These are phyloP conservation scores for Sitta europaea DNA, from an alignment of 2,113 vertebrate species.

Conservation along the genomic window DNA sequence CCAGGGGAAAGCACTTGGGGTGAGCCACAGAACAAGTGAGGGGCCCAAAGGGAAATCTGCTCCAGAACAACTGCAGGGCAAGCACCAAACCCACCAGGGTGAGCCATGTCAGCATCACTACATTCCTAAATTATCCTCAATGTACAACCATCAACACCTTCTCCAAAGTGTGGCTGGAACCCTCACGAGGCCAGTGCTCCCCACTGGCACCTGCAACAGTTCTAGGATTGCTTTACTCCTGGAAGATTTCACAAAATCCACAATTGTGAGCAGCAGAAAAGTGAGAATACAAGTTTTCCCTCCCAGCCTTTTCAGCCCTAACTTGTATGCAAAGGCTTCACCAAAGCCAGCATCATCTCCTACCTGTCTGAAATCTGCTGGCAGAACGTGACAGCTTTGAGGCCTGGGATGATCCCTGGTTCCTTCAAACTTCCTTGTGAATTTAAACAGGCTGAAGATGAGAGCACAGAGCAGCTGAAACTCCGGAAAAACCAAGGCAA, in stretches of 20 bases:
- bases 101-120: rapidly evolving
- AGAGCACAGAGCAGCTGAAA: neutral
- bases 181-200: rapidly evolving
- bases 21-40: no score
- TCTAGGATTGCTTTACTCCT: neutral
- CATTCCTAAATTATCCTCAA: neutral
- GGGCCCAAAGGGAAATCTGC: neutral
- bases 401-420: neutral
- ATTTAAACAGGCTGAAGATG: neutral
- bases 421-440: neutral
- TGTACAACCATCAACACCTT: rapidly evolving
- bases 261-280: neutral
- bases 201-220: rapidly evolving
- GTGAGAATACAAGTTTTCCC: neutral
- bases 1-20: rapidly evolving
- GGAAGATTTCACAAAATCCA: neutral
- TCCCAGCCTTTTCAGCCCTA: neutral
- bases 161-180: rapidly evolving
- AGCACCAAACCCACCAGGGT: neutral
- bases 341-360: neutral
- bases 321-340: rapidly evolving
- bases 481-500: neutral
- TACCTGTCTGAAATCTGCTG: neutral
- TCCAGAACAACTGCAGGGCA: neutral
- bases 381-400: neutral